A percentile compares a stretch with the other conserved stretches of the same genome.
These are phyloP conservation scores for Sarotherodon lohbergeri DNA, from an alignment of 2,113 vertebrate genomes.

Conservation along the genomic window DNA sequence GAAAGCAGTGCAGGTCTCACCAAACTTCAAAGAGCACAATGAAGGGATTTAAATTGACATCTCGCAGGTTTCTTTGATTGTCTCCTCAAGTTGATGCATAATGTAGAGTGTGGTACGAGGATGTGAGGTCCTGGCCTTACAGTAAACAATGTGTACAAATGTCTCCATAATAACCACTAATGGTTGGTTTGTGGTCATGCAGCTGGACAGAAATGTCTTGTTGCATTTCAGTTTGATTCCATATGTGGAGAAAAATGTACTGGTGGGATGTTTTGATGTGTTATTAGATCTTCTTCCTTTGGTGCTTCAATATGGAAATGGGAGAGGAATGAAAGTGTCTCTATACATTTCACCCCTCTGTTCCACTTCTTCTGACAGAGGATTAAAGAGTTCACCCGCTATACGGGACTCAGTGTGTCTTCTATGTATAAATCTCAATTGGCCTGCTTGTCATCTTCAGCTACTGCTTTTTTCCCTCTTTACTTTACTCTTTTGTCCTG, in stretches of 20 bases:
- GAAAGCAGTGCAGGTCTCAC: background rate
- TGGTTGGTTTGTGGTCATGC: background rate
- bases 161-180: background rate
- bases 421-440: background rate
- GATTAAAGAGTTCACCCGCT: constrained; percentile 15
- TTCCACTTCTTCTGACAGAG: constrained; percentile 5
- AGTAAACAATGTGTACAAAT: background rate
- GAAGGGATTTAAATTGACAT: background rate
- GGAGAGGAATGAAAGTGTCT: background rate
- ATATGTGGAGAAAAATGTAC: background rate
- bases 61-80: background rate
- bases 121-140: background rate
- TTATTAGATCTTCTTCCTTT: background rate
- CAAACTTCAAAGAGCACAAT: background rate
- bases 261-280: background rate
- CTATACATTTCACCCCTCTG: background rate
- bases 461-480: background rate
- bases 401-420: background rate
- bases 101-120: background rate
- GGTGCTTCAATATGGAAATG: background rate
- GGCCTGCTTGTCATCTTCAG: background rate
- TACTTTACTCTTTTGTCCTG: background rate
- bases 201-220: background rate
- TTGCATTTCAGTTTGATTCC: background rate
- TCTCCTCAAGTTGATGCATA: background rate